A percentile compares a stretch with the other conserved stretches of the same genome.
Evolutionary conservation across 2,797 vertebrate species (phyloP).

Genomic region (Rhinophrynus dorsalis): DNA sequence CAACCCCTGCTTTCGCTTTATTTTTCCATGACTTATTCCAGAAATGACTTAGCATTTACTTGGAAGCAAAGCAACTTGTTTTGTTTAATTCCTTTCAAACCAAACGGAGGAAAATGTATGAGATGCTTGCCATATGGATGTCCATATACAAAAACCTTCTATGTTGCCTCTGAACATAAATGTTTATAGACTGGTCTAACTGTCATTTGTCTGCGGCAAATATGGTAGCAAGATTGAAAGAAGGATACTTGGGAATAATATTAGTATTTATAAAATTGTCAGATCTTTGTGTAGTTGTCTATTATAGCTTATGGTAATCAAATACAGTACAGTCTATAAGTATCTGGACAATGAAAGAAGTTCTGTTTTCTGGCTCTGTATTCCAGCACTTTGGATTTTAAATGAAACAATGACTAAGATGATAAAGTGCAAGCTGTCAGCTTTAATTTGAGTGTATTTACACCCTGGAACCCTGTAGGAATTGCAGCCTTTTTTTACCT

Average conservation of each 20-base stretch:
- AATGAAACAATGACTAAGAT: no score
- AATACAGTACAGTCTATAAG: no score
- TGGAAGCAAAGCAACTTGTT: constrained; percentile 11
- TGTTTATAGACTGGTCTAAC: neutral
- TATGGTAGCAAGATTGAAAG: neutral
- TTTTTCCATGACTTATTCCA: constrained; percentile 36
- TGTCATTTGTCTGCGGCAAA: neutral
- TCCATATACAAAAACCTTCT: neutral
- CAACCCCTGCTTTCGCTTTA: constrained; percentile 13
- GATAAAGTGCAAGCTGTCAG: no score
- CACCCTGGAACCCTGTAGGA: no score
- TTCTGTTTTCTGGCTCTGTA: no score
- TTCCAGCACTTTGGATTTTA: no score
- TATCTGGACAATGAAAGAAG: no score
- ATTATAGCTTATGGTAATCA: no score
- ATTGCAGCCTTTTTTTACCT: no score
- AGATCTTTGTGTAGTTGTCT: no score
- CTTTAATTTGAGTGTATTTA: no score
- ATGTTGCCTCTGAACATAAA: neutral
- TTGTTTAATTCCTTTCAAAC: constrained; percentile 5
- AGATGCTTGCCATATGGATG: constrained; percentile 29
- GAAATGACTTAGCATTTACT: constrained; percentile 44
- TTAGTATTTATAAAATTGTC: neutral
- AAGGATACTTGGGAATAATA: neutral
- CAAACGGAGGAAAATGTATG: constrained; percentile 14